Base-by-base conservation (phyloP, 2,888 invertebrate genomes). In the Nomada hirtipes region DNA sequence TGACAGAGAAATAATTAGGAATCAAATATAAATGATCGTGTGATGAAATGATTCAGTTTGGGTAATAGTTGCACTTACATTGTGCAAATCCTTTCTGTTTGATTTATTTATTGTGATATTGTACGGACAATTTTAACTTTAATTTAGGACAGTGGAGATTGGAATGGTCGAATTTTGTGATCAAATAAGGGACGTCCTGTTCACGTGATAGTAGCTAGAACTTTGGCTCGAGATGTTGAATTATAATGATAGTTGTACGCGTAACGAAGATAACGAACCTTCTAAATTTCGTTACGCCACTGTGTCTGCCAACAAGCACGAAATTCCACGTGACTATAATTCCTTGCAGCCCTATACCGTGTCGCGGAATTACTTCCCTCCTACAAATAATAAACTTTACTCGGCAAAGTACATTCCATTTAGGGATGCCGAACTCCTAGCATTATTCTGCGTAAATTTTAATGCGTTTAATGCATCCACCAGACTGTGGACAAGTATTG, bases 181-280 rank as follows among this genome's bases (percentile, higher is more conserved):
- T 36, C 9, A 36, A 52, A 47, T 29, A 23, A 60, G 60, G 52
- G 67, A 69, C 36, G 53, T 67, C 20, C 59, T 63, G 57, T 42
- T 29, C 59, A 53, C 15, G 50, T 20, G 52, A 10, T 23, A 3
- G 20, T 47, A 50, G 36, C 42, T 69, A 44, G 63, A 59, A 83
- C 44, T 86, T 83, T 64, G 64, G 69, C 75, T 65, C 44, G 36
- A 81, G 73, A 73, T 86, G 55, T 52, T 57, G 76, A 76, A 73
- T 72, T 70, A n/a, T 69, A 7, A 7, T 7, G 36, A 36, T 36
- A 64, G 77, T 68, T 68, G 55, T 15, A 9, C 29, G 15, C 47
- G 73, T 76, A 86, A 77, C 72, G 65, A 75, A 85, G 80, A 70
- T 83, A 87, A 86, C 88, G 84, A 87, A 86, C 80, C 68, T 76